phyloP scores from a whole-genome alignment of 2,888 invertebrate species.

The Folsomia candida region DNA sequence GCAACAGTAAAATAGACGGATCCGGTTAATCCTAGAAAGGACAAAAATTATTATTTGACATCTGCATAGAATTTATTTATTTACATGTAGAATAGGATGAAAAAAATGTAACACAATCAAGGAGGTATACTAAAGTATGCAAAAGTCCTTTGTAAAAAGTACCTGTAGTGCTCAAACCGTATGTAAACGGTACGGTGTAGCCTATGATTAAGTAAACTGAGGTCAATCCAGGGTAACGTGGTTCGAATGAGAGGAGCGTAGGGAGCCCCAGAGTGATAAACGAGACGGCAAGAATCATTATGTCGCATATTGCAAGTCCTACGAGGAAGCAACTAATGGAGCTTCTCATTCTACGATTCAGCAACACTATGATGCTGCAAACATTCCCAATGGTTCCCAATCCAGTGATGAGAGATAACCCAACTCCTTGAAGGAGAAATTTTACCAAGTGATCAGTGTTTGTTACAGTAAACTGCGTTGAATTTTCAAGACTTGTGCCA shows the following conservation, averaged over 20 bases:
- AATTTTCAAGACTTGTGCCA: slow-evolving; percentile 21
- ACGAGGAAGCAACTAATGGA: slow-evolving; percentile 92
- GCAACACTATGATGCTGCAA: slow-evolving; percentile 82
- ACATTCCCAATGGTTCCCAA: slow-evolving; percentile 86
- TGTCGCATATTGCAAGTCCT: slow-evolving; percentile 89
- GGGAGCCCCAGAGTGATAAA: slow-evolving; percentile 80
- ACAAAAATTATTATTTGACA: not conserved
- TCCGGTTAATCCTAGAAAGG: slow-evolving; percentile 35
- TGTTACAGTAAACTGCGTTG: not conserved
- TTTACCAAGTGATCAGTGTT: slow-evolving; percentile 11
- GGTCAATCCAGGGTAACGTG: not conserved
- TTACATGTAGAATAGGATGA: not conserved
- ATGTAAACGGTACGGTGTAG: slow-evolving; percentile 14
- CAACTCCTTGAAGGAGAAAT: slow-evolving; percentile 17
- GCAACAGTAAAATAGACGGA: slow-evolving; percentile 41
- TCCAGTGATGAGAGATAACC: slow-evolving; percentile 52
- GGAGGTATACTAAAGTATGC: not conserved
- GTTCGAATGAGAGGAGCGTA: slow-evolving; percentile 17
- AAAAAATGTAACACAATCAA: not conserved
- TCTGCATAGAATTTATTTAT: not conserved
- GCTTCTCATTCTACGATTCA: slow-evolving; percentile 89
- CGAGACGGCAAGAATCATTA: slow-evolving; percentile 79
- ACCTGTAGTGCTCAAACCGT: slow-evolving; percentile 19
- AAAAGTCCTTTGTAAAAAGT: too few species aligned
- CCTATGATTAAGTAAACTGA: slow-evolving; percentile 1